Percentiles rank a stretch among this genome's conserved stretches.
These are phyloP conservation scores for Drosophila hamatofila DNA, from an alignment of 2,888 invertebrate species.

Conservation along the genomic window DNA sequence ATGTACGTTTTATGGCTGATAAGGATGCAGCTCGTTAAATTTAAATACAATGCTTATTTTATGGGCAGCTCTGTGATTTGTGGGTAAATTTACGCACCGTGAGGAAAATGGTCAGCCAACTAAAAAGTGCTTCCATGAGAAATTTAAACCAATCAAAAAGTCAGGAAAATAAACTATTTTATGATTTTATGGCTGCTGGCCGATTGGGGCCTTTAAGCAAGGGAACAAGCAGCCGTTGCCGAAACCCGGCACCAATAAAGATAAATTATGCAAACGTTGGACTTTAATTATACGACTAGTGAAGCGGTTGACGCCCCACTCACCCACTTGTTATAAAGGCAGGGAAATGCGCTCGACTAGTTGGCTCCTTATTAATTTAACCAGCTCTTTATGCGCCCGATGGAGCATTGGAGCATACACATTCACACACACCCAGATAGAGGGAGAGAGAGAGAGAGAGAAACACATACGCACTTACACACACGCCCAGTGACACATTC, in stretches of 20 bases:
- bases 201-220: constrained; percentile 26
- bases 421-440: constrained; percentile 6
- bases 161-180: constrained; percentile 40
- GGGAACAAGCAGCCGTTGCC: constrained; percentile 5
- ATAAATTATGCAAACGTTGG: constrained; percentile 75
- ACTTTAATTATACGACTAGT: constrained; percentile 66
- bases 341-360: constrained; percentile 44
- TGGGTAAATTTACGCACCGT: neutral
- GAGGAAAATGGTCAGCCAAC: constrained; percentile 2
- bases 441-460: neutral
- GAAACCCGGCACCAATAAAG: constrained; percentile 52
- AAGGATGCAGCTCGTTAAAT: constrained; percentile 61
- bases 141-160: constrained; percentile 22
- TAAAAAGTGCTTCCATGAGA: constrained; percentile 13
- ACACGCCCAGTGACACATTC: constrained; percentile 19
- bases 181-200: constrained; percentile 46
- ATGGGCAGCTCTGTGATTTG: constrained; percentile 26
- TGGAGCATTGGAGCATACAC: constrained; percentile 35
- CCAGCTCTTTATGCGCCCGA: constrained; percentile 57
- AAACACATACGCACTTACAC: constrained; percentile 4
- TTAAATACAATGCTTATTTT: constrained; percentile 42
- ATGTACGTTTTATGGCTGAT: constrained; percentile 62
- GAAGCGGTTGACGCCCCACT: constrained; percentile 44
- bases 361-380: constrained; percentile 72
- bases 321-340: constrained; percentile 38